phyloP scores from a whole-genome alignment of 2,888 invertebrate species.

The Heliconius ismenius region DNA sequence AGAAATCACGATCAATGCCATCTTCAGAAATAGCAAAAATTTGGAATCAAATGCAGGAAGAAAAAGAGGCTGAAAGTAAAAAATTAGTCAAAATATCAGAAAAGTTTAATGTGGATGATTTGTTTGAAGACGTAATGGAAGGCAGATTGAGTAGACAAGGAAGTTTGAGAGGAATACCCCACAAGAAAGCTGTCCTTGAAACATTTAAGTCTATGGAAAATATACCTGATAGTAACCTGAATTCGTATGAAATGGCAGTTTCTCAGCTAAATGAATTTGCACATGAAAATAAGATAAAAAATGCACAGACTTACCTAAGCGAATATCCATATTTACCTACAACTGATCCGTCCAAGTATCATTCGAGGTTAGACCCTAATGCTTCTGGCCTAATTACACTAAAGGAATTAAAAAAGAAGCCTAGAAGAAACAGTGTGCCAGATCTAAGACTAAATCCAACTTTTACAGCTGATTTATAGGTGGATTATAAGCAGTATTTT shows the following conservation, averaged over 20 bases:
- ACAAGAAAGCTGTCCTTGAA: conserved; percentile 79
- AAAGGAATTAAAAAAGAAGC: conserved; percentile 66
- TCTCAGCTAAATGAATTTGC: conserved; percentile 66
- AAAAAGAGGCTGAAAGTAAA: conserved; percentile 49
- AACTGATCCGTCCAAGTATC: conserved; percentile 75
- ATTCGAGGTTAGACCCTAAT: conserved; percentile 70
- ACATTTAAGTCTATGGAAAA: conserved; percentile 80
- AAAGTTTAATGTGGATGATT: conserved; percentile 77
- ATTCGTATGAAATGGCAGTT: conserved; percentile 69
- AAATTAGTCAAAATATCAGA: conserved; percentile 77
- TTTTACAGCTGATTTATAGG: conserved; percentile 63
- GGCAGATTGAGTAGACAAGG: conserved; percentile 74
- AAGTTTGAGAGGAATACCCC: conserved; percentile 78
- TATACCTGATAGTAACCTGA: conserved; percentile 61
- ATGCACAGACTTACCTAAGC: conserved; percentile 73
- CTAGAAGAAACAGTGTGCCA: conserved; percentile 75
- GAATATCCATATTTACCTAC: conserved; percentile 79
- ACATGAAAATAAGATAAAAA: conserved; percentile 61
- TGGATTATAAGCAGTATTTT: conserved; percentile 30
- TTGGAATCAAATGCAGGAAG: conserved; percentile 67
- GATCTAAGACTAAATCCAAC: conserved; percentile 70
- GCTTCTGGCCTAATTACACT: conserved; percentile 75
- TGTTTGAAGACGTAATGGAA: conserved; percentile 76
- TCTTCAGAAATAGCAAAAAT: conserved; percentile 73
- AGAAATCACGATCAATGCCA: conserved; percentile 72